A percentile compares a stretch with the other conserved stretches of the same genome.
phyloP scores from a whole-genome alignment of 2,888 invertebrate genomes.

The Melinaea marsaeus region DNA sequence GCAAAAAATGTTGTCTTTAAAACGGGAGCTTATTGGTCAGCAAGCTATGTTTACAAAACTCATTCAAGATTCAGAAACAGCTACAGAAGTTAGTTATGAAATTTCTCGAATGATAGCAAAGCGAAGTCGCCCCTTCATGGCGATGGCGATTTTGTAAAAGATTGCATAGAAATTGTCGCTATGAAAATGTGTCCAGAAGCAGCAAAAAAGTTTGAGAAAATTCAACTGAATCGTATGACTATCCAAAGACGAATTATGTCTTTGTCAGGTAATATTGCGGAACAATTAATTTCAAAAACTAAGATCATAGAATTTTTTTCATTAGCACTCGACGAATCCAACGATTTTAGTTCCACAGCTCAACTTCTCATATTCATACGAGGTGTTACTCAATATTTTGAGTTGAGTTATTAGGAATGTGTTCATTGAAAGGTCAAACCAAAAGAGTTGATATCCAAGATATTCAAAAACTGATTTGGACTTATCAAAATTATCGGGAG shows the following conservation, averaged over 20 bases:
- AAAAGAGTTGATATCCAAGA: conserved; percentile 24
- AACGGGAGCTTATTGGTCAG: too few relatives aligned
- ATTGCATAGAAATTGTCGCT: conserved; percentile 18
- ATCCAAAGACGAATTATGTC: too few relatives aligned
- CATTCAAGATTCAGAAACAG: too few relatives aligned
- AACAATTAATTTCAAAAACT: too few relatives aligned
- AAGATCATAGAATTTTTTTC: too few relatives aligned
- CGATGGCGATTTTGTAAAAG: conserved; percentile 28
- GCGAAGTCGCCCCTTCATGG: conserved; percentile 26
- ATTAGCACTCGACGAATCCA: too few relatives aligned
- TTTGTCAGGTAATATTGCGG: too few relatives aligned
- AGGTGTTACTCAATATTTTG: conserved; percentile 22
- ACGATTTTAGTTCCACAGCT: conserved; percentile 20
- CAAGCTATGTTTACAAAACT: too few relatives aligned
- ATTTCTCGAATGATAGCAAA: conserved; percentile 22
- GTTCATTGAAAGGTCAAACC: conserved; percentile 26
- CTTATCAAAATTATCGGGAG: conserved; percentile 27
- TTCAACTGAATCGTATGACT: too few relatives aligned
- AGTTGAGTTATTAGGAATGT: not conserved
- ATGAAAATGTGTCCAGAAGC: too few relatives aligned
- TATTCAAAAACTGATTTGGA: conserved; percentile 26
- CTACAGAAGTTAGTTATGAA: too few relatives aligned
- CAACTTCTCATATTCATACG: conserved; percentile 20
- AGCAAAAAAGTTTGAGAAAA: too few relatives aligned
- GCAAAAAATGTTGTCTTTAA: conserved; percentile 10